phyloP scores from a whole-genome alignment of 2,797 vertebrate species.

The Pygocentrus nattereri region DNA sequence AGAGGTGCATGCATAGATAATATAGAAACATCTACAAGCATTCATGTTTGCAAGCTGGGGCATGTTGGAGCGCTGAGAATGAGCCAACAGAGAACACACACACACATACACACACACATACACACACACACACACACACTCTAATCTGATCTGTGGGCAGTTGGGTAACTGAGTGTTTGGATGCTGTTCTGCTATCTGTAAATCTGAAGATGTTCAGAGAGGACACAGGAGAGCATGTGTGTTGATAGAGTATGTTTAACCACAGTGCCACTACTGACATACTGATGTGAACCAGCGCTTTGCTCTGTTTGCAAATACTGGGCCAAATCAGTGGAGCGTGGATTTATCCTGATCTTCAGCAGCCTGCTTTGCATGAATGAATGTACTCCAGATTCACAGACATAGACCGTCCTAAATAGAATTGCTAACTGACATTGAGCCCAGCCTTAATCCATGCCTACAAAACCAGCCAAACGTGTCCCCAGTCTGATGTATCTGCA shows the following conservation, averaged over 20 bases:
- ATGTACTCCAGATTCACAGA: background rate
- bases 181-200: background rate
- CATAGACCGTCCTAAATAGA: too few species aligned
- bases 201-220: background rate
- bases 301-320: background rate
- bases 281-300: background rate
- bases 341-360: background rate
- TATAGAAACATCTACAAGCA: slow-evolving; percentile 53
- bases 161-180: slow-evolving; percentile 23
- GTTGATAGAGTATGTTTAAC: background rate
- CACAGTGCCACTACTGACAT: background rate
- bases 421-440: too few species aligned
- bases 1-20: slow-evolving; percentile 23
- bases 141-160: slow-evolving; percentile 25
- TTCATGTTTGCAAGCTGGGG: slow-evolving; percentile 68
- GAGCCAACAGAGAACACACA: slow-evolving; percentile 54
- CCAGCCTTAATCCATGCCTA: too few species aligned
- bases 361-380: slow-evolving; percentile 1
- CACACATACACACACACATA: background rate
- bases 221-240: background rate
- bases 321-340: background rate
- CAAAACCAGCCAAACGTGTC: background rate
- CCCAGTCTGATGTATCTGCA: background rate
- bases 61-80: slow-evolving; percentile 69
- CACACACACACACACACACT: slow-evolving; percentile 1